Evolutionary conservation across 1,140 invertebrate genomes (phyloP).

Genomic region (Hyles euphorbiae): DNA sequence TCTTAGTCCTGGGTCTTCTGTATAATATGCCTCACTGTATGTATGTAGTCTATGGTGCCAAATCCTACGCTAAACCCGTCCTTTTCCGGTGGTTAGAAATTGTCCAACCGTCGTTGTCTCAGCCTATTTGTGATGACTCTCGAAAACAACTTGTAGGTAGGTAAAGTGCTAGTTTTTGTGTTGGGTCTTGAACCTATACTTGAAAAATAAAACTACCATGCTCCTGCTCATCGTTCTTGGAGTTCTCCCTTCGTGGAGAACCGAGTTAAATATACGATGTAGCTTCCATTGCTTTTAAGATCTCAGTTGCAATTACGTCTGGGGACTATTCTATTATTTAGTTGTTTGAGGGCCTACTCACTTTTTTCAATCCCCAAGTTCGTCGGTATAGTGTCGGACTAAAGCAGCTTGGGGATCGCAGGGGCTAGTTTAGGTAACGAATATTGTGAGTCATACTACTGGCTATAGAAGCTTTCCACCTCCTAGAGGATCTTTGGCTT

Average conservation of each 20-base stretch:
- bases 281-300: background rate
- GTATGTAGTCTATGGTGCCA: background rate
- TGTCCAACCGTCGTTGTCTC: background rate
- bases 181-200: constrained; percentile 7
- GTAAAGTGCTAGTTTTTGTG: constrained; percentile 6
- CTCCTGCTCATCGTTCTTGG: constrained; percentile 2
- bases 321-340: background rate
- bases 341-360: background rate
- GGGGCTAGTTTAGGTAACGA: background rate
- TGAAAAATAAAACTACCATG: constrained; percentile 7
- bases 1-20: background rate
- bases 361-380: background rate
- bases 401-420: constrained; percentile 2
- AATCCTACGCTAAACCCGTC: background rate
- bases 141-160: too few relatives aligned
- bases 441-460: background rate
- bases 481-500: constrained; percentile 3
- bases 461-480: constrained; percentile 1
- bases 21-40: too few relatives aligned
- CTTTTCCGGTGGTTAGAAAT: constrained; percentile 3
- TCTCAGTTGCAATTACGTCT: background rate
- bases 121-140: constrained; percentile 3
- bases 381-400: constrained; percentile 2
- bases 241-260: background rate
- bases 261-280: background rate